These are phyloP conservation scores for Syritta pipiens DNA, from an alignment of 2,888 invertebrate species.

Conservation along the genomic window DNA sequence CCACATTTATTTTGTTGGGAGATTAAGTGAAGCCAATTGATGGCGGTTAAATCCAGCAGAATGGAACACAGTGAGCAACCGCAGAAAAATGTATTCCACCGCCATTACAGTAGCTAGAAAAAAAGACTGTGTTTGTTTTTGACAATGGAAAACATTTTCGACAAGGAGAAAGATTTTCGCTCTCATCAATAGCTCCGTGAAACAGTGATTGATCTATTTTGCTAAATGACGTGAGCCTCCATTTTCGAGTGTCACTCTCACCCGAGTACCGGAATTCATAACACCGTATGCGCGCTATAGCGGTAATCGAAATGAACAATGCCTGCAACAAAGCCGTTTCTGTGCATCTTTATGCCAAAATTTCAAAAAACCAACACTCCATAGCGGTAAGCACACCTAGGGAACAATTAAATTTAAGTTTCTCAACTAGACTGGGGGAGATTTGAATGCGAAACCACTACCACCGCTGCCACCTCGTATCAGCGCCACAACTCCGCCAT, in stretches of 20 bases:
- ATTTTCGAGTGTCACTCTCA: no score
- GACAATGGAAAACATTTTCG: no score
- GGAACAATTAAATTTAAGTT: slow-evolving; percentile 38
- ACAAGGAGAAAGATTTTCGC: no score
- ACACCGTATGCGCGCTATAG: no score
- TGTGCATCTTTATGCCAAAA: slow-evolving; percentile 1
- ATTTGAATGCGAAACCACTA: slow-evolving; percentile 18
- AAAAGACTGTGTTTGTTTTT: no score
- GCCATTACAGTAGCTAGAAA: no score
- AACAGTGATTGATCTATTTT: no score
- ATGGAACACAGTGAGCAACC: slow-evolving; percentile 41
- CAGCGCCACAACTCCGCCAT: slow-evolving; percentile 4
- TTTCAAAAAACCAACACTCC: neutral
- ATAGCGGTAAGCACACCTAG: neutral
- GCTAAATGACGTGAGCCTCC: no score
- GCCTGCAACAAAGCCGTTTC: no score
- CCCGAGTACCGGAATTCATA: no score
- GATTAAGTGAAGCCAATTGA: slow-evolving; percentile 54
- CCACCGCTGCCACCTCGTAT: neutral
- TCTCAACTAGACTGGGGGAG: slow-evolving; percentile 1
- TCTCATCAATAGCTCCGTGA: no score
- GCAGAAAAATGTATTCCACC: slow-evolving; percentile 21
- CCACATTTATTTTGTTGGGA: slow-evolving; percentile 39
- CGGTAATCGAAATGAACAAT: neutral
- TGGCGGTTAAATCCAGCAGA: slow-evolving; percentile 42